Evolutionary conservation across 2,113 vertebrate species (phyloP), one percentile per base, ranked within the genome.

Genomic region (Syngnathus floridae): DNA sequence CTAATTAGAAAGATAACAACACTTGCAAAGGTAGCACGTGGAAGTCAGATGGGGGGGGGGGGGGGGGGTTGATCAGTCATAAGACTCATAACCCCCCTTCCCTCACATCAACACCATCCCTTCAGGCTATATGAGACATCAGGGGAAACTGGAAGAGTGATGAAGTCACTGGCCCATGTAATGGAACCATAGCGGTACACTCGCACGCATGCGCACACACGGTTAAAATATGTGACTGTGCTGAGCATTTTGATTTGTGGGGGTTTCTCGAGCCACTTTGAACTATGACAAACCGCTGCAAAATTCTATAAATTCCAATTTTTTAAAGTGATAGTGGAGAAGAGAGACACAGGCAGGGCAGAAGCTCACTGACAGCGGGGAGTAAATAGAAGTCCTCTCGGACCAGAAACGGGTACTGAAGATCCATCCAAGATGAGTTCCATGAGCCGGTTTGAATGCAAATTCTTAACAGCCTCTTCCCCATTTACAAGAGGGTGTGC

Each of bases 141-240:
- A 87, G 82, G 70, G 84, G 72, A 82, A 83, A 85, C 82, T 84
- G 73, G 76, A 74, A 77, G 86, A 81, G 86, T 80, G 83, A 79
- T 40, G 83, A 82, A 85, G 76, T 76, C 83, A 88, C 77, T 88
- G 88, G 88, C 77, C 85, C 88, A 85, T 88, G 83, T 88, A 89
- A 89, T 87, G 80, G 82, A 87, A 89, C 81, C 84, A 87, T 77
- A 80, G 82, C 78, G 62, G 78, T 17, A 43, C 48, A 11, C 67
- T 40, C 66, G 43, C 54, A 43, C 64, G 55, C 54, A 35, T 31
- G 26, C 26, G 26, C 60, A 45, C 58, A 46, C 12, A 21, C n/a
- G 19, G 10, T 52, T 52, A 52, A 52, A 22, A 21, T n/a, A 70
- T 60, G 49, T 64, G 64, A 81, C 71, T 74, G 71, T 81, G 67